Evolutionary conservation across 2,888 invertebrate genomes (phyloP).

Genomic region (Carpatolechia fugitivella): DNA sequence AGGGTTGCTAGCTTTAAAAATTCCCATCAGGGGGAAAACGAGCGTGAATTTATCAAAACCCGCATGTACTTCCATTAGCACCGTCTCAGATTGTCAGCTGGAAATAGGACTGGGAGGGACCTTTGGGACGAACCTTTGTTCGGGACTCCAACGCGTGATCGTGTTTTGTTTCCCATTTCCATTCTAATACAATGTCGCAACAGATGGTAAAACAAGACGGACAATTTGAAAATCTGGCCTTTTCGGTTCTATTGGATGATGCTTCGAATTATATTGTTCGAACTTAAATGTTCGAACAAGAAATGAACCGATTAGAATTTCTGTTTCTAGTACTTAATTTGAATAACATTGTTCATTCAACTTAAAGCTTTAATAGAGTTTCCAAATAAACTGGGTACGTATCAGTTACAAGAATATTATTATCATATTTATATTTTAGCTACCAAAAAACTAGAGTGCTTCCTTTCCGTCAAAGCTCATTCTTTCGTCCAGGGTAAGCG

Average conservation of each 20-base stretch:
- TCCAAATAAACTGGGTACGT: too few relatives aligned
- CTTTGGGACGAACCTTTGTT: constrained; percentile 8
- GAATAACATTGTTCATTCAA: too few relatives aligned
- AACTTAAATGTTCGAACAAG: not conserved
- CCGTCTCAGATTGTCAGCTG: constrained; percentile 66
- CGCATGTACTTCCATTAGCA: constrained; percentile 71
- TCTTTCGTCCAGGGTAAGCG: constrained; percentile 32
- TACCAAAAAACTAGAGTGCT: not conserved
- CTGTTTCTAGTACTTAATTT: too few relatives aligned
- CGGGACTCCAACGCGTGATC: not conserved
- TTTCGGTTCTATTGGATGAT: not conserved
- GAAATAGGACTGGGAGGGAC: constrained; percentile 9
- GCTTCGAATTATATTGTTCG: not conserved
- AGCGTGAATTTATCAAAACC: constrained; percentile 65
- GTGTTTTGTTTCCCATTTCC: constrained; percentile 12
- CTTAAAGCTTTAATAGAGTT: too few relatives aligned
- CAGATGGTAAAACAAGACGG: constrained; percentile 12
- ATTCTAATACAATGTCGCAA: constrained; percentile 3
- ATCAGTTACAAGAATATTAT: too few relatives aligned
- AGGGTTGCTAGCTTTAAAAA: constrained; percentile 50
- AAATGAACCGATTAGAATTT: not conserved
- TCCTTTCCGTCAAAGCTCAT: not conserved
- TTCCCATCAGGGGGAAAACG: constrained; percentile 44
- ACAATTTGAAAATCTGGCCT: constrained; percentile 24
- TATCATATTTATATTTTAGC: too few relatives aligned